These are phyloP conservation scores for Heliconius erato DNA, from an alignment of 2,888 invertebrate genomes.

Conservation along the genomic window DNA sequence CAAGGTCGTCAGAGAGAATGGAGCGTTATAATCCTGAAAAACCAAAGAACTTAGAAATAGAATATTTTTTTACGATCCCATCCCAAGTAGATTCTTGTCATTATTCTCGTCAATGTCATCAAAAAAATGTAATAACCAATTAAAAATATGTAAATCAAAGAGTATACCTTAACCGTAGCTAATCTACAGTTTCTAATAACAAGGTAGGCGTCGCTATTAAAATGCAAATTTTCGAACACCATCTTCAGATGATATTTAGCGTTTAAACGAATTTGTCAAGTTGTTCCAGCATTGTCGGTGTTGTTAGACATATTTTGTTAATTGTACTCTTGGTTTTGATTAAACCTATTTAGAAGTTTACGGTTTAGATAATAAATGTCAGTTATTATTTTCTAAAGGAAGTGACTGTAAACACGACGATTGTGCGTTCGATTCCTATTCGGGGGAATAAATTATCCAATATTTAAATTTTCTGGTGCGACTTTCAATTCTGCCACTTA, in stretches of 20 bases:
- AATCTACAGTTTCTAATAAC: slow-evolving; percentile 1
- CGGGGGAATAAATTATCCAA: neutral
- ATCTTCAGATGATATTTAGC: slow-evolving; percentile 1
- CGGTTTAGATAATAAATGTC: neutral
- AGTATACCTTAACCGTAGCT: neutral
- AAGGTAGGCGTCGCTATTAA: slow-evolving; percentile 16
- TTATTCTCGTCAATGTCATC: neutral
- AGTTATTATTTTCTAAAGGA: neutral
- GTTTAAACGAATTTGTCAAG: slow-evolving; percentile 15
- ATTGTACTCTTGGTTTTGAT: neutral
- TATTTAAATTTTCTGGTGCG: no score
- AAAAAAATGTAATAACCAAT: neutral
- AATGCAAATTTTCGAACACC: slow-evolving; percentile 10
- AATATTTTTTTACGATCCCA: neutral
- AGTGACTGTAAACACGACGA: neutral
- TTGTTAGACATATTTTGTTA: neutral
- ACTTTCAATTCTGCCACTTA: no score
- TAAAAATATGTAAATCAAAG: neutral
- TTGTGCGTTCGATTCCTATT: neutral
- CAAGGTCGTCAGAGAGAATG: no score
- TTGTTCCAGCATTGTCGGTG: neutral
- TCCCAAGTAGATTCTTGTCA: neutral
- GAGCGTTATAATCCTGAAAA: no score
- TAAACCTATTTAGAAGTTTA: neutral
- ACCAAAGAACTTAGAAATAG: no score